Percentiles rank a stretch among this genome's conserved stretches.
phyloP scores from a whole-genome alignment of 2,888 invertebrate species.

The Chrysotoxum bicinctum region DNA sequence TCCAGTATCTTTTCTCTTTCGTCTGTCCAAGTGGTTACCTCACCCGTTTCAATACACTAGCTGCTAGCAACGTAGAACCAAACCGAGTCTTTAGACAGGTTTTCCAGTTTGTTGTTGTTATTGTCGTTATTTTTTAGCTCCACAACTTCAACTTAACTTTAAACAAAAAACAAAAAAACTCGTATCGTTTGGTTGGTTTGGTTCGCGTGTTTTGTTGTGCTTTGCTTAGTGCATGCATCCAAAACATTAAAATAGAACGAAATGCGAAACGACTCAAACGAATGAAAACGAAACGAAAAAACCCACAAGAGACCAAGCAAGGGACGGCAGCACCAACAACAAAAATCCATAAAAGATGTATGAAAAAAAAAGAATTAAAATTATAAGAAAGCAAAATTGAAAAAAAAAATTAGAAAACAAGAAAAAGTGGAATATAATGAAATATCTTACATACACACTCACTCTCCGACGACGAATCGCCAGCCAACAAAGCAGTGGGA shows the following conservation, averaged over 20 bases:
- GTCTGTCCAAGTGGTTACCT: constrained; percentile 53
- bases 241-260: constrained; percentile 71
- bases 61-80: constrained; percentile 54
- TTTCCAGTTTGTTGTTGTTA: constrained; percentile 48
- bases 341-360: constrained; percentile 36
- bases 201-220: constrained; percentile 57
- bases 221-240: constrained; percentile 61
- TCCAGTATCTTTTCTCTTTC: constrained; percentile 4
- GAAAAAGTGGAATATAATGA: constrained; percentile 63
- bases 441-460: constrained; percentile 32
- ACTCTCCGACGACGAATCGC: neutral
- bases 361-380: constrained; percentile 22
- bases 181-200: constrained; percentile 28
- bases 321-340: constrained; percentile 40
- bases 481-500: constrained; percentile 26
- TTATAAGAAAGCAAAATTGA: constrained; percentile 40
- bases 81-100: constrained; percentile 60
- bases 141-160: constrained; percentile 30
- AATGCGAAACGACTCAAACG: constrained; percentile 63
- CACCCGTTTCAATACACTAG: constrained; percentile 48
- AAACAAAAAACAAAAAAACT: constrained; percentile 1
- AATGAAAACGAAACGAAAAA: constrained; percentile 59
- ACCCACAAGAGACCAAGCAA: constrained; percentile 31
- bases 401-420: constrained; percentile 50
- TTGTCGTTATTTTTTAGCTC: constrained; percentile 22